Base-by-base conservation (phyloP, 1,140 invertebrate species). In the Scaptomyza graminum region DNA sequence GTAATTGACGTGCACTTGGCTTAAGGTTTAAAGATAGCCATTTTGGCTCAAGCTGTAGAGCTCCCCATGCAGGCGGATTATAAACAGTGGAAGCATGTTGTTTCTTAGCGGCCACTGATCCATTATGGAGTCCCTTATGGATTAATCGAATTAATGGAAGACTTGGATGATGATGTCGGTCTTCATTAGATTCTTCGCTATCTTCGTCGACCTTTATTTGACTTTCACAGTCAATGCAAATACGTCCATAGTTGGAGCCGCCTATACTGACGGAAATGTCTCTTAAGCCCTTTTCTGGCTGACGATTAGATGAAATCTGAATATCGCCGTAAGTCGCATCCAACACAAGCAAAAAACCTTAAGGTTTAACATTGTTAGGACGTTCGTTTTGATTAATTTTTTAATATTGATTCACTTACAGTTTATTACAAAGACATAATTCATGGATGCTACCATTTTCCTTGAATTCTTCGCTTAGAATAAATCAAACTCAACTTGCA, bases 151-250 rank as follows among this genome's bases (percentile, higher is more conserved):
- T 31, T 0, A 4, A 31, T 4, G 28, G 28, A 31, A 7, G 1
- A 5, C 5, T 5, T 31, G 1, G 3, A 31, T 7, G 7, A 5
- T 5, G 1, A 31, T 31, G 7, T n/a, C n/a, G n/a, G n/a, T n/a
- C n/a, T n/a, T n/a, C n/a, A n/a, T n/a, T n/a, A n/a, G n/a, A n/a
- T n/a, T n/a, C n/a, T n/a, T n/a, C n/a, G n/a, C n/a, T n/a, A n/a
- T n/a, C n/a, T n/a, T n/a, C 5, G 0, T 60, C 3, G 8, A 22
- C 0, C 13, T 61, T 49, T 1, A 28, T 5, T n/a, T 49, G 57
- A 11, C 13, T 31, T 11, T 60, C 28, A 7, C 57, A 61, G 12
- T 61, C 46, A 5, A 61, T 61, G 22, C 57, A 61, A 18, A 61
- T 49, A 3, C 16, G 1, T 2, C 57, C 57, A 6, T 2, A 5